Base-by-base conservation (phyloP, 1,140 invertebrate species). In the Tetranychus urticae region DNA sequence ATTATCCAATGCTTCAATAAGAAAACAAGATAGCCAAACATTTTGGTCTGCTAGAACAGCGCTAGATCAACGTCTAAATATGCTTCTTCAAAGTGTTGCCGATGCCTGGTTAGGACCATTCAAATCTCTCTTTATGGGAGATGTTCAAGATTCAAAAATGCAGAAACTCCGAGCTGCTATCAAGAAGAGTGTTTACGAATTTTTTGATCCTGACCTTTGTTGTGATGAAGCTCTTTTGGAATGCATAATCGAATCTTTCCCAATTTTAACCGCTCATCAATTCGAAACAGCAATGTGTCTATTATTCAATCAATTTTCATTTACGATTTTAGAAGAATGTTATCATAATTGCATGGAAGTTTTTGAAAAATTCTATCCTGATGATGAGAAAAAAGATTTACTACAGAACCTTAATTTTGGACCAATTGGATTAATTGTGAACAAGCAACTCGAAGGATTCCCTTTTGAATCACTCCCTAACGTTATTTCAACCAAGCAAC, bases 21-120 rank as follows among this genome's bases (percentile, higher is more conserved):
- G 50, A 37, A 59, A 66, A 23, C 62, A 48, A 55, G 62, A 66
- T 47, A 33, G 23, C 4, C 56, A 61, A 62, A 64, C 55, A 36
- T 67, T 62, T 57, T 66, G 65, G 66, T 55, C 42, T 42, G 48
- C 62, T 23, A 63, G 66, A 46, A 37, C 14, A 54, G 46, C 61
- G 3, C 54, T 64, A 4, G 63, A 67, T 57, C 2, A 45, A 3
- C 56, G 50, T 13, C 47, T 67, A 13, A 60, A 63, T 45, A 56
- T 62, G 7, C 42, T 63, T 33, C 42, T 62, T 42, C 70, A 73
- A 31, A 73, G 74, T 61, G 76, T 83, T 68, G 80, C 82, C 64
- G 74, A 73, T 13, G 69, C 74, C 39, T 82, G 80, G 80, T 70
- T 83, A 2, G 75, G 77, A 46, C 76, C 78, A 45, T 82, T 79